Base-by-base conservation (phyloP, 2,888 invertebrate species). In the Stratiomys singularior region DNA sequence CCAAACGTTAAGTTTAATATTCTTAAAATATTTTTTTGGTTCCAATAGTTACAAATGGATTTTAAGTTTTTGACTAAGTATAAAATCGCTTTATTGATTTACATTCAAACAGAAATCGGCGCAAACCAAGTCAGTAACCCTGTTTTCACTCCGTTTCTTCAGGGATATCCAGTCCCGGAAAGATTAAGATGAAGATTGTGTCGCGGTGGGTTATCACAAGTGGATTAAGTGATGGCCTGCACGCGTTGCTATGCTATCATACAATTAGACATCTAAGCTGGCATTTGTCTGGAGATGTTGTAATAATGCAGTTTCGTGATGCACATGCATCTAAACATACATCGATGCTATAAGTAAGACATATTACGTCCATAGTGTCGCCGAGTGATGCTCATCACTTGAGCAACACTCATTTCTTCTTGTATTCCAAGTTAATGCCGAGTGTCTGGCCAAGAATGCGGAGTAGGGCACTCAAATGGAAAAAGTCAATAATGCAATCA, bases 181-280 rank as follows among this genome's bases (percentile, higher is more conserved):
- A 46, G 69, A 69, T 69, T 69, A 47, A 69, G 46, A 47, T 25
- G 60, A 18, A 15, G 66, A 69, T 69, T 44, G 69, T 69, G 69
- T 69, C 69, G 69, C 47, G 69, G 25, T 25, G 46, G 69, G 69
- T 74, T 74, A 74, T 74, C 74, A 74, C 74, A 74, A 74, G 60
- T 74, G 58, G 74, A 74, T 74, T 74, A 74, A 74, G 74, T 74
- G 74, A 74, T 74, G 74, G 74, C 74, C 74, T 74, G 58, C 74
- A 74, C 74, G 74, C 74, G 74, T 74, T 74, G 44, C 74, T 27
- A 37, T 30, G 58, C 74, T 13, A 28, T 72, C 72, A 67, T 11
- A 69, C 47, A 46, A 47, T 46, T 67, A 46, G 69, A 69, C 47
- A 69, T 69, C 69, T 23, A 23, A 46, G 46, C 23, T 25, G 47